Conservation (phyloP, 2,113 vertebrate species). For the Thamnaconus septentrionalis region DNA sequence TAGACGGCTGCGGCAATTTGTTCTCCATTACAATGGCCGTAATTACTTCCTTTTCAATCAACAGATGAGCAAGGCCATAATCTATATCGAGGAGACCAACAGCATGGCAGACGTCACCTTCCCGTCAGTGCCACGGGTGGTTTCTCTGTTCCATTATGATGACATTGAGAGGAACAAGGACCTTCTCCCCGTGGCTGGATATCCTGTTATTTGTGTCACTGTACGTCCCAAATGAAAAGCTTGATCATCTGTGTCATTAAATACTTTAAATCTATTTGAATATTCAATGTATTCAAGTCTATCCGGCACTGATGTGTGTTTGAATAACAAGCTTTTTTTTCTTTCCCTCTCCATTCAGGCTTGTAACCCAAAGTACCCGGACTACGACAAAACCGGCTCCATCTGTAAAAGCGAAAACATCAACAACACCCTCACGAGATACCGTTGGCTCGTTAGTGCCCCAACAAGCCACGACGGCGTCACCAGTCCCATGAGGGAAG, state of each 20-base stretch:
- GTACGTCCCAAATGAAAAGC: constrained; percentile 72
- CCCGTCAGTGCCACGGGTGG: constrained; percentile 87
- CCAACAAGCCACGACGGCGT: constrained; percentile 85
- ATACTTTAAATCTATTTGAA: no score
- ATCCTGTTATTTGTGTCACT: constrained; percentile 91
- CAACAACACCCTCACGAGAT: constrained; percentile 88
- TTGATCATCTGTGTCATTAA: neutral
- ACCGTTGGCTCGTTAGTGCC: constrained; percentile 91
- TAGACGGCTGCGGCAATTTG: constrained; percentile 14
- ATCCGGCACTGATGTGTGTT: no score
- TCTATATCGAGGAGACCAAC: constrained; percentile 92
- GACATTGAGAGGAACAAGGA: constrained; percentile 71
- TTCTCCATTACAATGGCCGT: constrained; percentile 1
- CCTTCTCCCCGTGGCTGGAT: constrained; percentile 81
- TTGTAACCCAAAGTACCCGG: constrained; percentile 89
- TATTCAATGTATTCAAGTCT: no score
- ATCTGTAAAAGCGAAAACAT: constrained; percentile 91
- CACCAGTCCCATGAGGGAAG: constrained; percentile 90
- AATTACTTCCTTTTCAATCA: constrained; percentile 41
- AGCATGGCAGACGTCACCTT: constrained; percentile 96
- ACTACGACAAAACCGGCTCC: constrained; percentile 89
- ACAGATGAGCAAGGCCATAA: constrained; percentile 87
- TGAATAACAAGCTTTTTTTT: neutral
- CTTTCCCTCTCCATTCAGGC: constrained; percentile 74
- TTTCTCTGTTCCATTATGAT: constrained; percentile 90